Percentiles rank a stretch among this genome's conserved stretches.
These are phyloP conservation scores for Philypnodon macrostomus DNA, from an alignment of 2,797 vertebrate genomes.

Conservation along the genomic window DNA sequence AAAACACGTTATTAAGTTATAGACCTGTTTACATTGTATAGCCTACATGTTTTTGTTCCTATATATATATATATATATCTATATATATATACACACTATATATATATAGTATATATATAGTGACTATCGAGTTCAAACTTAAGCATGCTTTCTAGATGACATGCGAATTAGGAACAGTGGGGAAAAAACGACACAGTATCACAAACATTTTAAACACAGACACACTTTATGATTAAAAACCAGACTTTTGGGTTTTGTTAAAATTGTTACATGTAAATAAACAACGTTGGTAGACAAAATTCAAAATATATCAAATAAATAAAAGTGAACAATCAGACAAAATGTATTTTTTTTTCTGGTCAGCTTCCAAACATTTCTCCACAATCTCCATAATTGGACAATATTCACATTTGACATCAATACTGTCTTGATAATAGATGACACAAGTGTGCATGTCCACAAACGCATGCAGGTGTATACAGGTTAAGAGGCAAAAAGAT, in stretches of 20 bases:
- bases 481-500: conserved; percentile 60
- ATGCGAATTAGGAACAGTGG: background rate
- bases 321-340: conserved; percentile 65
- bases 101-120: no score
- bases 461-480: conserved; percentile 77
- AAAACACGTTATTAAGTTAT: no score
- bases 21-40: no score
- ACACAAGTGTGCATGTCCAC: conserved; percentile 71
- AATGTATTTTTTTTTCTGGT: conserved; percentile 48
- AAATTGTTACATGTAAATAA: conserved; percentile 79
- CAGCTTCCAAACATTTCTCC: conserved; percentile 71
- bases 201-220: conserved; percentile 73
- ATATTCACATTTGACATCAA: conserved; percentile 81
- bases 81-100: no score
- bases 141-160: no score
- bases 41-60: no score
- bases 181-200: conserved; percentile 28
- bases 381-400: conserved; percentile 70
- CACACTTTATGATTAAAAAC: conserved; percentile 84
- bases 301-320: conserved; percentile 72
- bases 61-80: no score
- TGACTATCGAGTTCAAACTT: no score
- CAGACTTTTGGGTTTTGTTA: conserved; percentile 69
- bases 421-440: conserved; percentile 71
- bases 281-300: conserved; percentile 76